Conservation (phyloP, 2,113 vertebrate genomes). For the Protobothrops flavoviridis region DNA sequence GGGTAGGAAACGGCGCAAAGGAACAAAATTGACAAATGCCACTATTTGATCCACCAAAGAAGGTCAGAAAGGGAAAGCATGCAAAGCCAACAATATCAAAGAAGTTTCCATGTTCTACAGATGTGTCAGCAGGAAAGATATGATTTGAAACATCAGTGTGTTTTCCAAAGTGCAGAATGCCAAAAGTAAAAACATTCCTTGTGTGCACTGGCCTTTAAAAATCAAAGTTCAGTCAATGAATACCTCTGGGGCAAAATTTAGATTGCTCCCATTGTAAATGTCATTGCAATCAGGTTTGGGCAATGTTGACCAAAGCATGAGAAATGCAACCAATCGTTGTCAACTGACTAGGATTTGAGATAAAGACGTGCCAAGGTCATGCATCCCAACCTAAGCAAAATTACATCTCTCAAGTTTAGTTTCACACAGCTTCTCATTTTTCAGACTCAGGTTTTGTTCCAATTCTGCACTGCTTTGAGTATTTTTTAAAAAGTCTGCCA, state of each 20-base stretch:
- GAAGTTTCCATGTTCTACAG: neutral
- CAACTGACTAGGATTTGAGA: neutral
- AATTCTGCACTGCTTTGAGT: neutral
- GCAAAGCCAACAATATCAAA: neutral
- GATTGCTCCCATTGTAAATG: slow-evolving; percentile 4
- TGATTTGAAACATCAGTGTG: neutral
- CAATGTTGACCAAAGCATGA: neutral
- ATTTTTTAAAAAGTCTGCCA: neutral
- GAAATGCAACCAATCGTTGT: neutral
- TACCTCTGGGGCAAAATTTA: neutral
- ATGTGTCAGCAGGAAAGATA: neutral
- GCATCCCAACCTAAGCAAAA: neutral
- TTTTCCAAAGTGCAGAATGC: neutral
- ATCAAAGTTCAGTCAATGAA: slow-evolving; percentile 6
- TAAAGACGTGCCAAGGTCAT: neutral
- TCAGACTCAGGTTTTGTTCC: neutral
- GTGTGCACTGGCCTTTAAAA: slow-evolving; percentile 1
- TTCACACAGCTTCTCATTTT: neutral
- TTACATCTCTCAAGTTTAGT: neutral
- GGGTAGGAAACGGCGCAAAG: neutral
- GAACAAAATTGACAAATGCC: neutral
- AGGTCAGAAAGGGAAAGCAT: neutral
- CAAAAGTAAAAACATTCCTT: neutral
- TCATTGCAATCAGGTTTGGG: neutral
- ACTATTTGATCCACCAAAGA: neutral